Percentiles rank a stretch among this genome's conserved stretches.
Evolutionary conservation across 2,888 invertebrate genomes (phyloP).

Genomic region (Salpingus planirostris): DNA sequence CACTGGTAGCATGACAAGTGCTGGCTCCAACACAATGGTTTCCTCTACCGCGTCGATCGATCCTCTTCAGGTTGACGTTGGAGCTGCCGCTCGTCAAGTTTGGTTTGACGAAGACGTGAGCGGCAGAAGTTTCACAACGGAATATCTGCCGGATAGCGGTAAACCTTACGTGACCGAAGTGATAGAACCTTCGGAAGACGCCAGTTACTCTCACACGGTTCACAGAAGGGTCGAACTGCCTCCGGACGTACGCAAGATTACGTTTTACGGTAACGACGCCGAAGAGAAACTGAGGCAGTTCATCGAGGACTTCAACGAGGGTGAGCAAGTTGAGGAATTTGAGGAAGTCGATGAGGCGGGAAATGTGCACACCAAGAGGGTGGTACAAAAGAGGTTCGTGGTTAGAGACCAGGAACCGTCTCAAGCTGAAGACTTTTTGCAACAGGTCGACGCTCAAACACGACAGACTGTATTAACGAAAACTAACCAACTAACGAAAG

Average conservation of each 20-base stretch:
- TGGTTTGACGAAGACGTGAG: slow-evolving; percentile 44
- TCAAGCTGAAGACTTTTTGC: slow-evolving; percentile 13
- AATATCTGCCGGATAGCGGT: slow-evolving; percentile 32
- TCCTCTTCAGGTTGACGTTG: slow-evolving; percentile 44
- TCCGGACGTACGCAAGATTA: slow-evolving; percentile 45
- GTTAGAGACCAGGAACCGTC: slow-evolving; percentile 28
- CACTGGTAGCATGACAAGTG: slow-evolving; percentile 78
- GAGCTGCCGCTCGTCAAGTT: slow-evolving; percentile 39
- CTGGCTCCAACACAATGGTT: slow-evolving; percentile 76
- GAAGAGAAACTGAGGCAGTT: slow-evolving; percentile 44
- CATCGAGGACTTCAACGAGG: slow-evolving; percentile 45
- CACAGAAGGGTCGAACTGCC: slow-evolving; percentile 45
- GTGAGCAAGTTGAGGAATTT: slow-evolving; percentile 45
- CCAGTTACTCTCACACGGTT: slow-evolving; percentile 42
- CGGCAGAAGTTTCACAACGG: slow-evolving; percentile 25
- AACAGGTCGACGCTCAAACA: slow-evolving; percentile 8
- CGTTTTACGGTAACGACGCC: slow-evolving; percentile 46
- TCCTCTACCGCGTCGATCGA: slow-evolving; percentile 66
- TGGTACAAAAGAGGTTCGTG: slow-evolving; percentile 44
- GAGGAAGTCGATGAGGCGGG: slow-evolving; percentile 46
- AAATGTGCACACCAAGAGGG: slow-evolving; percentile 45
- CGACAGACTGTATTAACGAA: no score
- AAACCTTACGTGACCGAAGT: slow-evolving; percentile 44
- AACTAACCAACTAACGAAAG: slow-evolving; percentile 15
- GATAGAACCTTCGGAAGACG: slow-evolving; percentile 41